Evolutionary conservation across 1,140 invertebrate genomes (phyloP).

Genomic region (Xylocopa sonorina): DNA sequence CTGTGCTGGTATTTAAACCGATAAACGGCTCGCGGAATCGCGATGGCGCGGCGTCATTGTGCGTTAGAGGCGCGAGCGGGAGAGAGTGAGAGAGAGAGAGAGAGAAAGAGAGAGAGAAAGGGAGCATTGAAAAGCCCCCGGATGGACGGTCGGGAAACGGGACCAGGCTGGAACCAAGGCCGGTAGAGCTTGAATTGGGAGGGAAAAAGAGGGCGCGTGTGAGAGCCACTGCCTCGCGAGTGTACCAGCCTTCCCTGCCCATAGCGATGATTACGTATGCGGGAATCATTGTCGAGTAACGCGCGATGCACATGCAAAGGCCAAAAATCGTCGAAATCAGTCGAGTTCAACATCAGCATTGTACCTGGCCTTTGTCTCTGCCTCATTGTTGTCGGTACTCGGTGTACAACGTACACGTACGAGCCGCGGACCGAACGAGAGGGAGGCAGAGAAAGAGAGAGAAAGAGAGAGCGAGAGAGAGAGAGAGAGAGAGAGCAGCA

Average conservation of each 20-base stretch:
- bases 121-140: slow-evolving; percentile 34
- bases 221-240: slow-evolving; percentile 65
- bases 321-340: slow-evolving; percentile 82
- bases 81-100: too few species aligned
- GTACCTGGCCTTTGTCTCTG: slow-evolving; percentile 80
- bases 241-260: slow-evolving; percentile 63
- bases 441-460: too few species aligned
- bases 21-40: slow-evolving; percentile 56
- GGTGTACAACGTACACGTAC: slow-evolving; percentile 61
- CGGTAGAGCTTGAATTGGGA: not conserved
- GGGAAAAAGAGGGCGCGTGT: slow-evolving; percentile 61
- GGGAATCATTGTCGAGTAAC: slow-evolving; percentile 79
- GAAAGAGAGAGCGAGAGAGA: too few species aligned
- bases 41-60: slow-evolving; percentile 43
- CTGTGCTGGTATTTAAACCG: slow-evolving; percentile 46
- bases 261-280: slow-evolving; percentile 80
- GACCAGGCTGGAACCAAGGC: not conserved
- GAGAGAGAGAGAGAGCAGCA: too few species aligned
- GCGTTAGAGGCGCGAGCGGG: slow-evolving; percentile 47
- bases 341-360: slow-evolving; percentile 82
- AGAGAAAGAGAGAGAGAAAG: too few species aligned
- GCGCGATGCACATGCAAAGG: slow-evolving; percentile 77
- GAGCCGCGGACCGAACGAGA: not conserved
- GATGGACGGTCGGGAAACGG: not conserved
- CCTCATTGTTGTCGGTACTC: slow-evolving; percentile 79